Conservation (phyloP, 2,797 vertebrate species). For the Mus spretus region DNA sequence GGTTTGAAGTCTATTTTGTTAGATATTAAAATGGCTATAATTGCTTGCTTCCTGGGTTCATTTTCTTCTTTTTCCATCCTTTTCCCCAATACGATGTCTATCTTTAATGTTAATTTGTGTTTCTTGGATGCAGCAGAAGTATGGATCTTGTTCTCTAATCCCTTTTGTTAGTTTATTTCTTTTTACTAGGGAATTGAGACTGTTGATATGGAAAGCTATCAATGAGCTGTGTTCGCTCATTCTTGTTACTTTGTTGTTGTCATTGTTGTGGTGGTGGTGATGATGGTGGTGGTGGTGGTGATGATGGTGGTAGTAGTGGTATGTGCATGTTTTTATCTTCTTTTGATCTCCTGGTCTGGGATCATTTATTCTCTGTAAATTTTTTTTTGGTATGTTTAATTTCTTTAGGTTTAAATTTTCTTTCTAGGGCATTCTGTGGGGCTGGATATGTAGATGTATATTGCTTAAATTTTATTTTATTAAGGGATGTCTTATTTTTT, state of each 20-base stretch:
- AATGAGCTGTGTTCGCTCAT: neutral
- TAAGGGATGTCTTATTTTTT: neutral
- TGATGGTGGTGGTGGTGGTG: neutral
- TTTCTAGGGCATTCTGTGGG: neutral
- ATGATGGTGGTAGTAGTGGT: neutral
- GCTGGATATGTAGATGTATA: neutral
- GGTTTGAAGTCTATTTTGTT: neutral
- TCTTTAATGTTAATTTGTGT: neutral
- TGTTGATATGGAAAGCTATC: neutral
- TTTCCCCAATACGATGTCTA: neutral
- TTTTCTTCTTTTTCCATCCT: neutral
- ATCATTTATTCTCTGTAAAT: neutral
- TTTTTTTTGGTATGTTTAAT: neutral
- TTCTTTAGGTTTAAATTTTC: neutral
- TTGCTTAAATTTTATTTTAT: neutral
- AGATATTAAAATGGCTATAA: neutral
- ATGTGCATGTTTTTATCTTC: neutral
- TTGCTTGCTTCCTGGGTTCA: neutral
- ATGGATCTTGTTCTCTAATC: neutral
- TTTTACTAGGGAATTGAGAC: neutral
- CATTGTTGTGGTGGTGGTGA: neutral
- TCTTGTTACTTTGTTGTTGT: neutral
- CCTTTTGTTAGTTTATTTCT: neutral
- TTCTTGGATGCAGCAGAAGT: neutral
- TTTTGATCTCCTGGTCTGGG: neutral